Percentiles rank a stretch among this genome's conserved stretches.
Evolutionary conservation across 2,888 invertebrate genomes (phyloP).

Genomic region (Melitaea athalia): DNA sequence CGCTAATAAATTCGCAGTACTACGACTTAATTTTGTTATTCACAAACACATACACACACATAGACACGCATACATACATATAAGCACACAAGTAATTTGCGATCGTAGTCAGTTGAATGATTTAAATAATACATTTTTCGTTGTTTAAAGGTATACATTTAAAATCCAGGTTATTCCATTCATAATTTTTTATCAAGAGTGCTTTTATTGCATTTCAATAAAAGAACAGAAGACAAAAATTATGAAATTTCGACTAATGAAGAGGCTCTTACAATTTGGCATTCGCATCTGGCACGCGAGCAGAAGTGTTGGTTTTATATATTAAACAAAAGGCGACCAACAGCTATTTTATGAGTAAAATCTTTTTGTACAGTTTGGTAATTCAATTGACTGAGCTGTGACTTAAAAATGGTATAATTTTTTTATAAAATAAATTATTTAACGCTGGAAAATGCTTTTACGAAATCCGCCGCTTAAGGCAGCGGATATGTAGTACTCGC

Average conservation of each 20-base stretch:
- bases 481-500: too few relatives aligned
- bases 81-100: too few relatives aligned
- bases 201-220: neutral
- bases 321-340: conserved; percentile 6
- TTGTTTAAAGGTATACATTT: neutral
- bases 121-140: neutral
- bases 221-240: neutral
- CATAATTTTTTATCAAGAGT: neutral
- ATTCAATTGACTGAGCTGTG: neutral
- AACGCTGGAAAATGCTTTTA: too few relatives aligned
- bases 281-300: conserved; percentile 9
- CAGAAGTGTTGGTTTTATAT: conserved; percentile 1
- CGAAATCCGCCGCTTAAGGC: too few relatives aligned
- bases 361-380: neutral
- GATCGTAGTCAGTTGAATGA: too few relatives aligned
- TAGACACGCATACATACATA: too few relatives aligned
- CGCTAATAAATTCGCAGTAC: too few relatives aligned
- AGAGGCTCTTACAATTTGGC: conserved; percentile 6
- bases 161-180: neutral
- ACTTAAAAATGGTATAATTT: neutral
- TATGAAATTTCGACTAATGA: conserved; percentile 1
- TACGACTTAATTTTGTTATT: neutral
- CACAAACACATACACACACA: too few relatives aligned
- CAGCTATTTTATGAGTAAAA: conserved; percentile 7
- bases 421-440: neutral